A percentile compares a stretch with the other conserved stretches of the same genome.
These are phyloP conservation scores for Lampris megalopsis DNA, from an alignment of 2,113 vertebrate genomes.

Conservation along the genomic window DNA sequence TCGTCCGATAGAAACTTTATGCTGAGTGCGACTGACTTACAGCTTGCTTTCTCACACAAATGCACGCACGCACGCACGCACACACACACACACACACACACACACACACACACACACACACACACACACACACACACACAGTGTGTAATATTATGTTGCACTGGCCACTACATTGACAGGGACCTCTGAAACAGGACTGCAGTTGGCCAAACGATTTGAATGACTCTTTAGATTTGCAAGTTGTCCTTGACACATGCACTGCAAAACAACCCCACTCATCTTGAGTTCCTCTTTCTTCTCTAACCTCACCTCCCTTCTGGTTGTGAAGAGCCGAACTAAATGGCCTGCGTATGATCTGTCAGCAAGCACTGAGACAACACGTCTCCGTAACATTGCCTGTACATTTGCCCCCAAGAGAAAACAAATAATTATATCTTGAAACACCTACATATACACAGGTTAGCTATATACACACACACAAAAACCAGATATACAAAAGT, in stretches of 20 bases:
- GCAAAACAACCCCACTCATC: neutral
- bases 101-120: no score
- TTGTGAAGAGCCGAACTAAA: conserved; percentile 29
- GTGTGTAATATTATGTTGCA: neutral
- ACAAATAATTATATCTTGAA: conserved; percentile 11
- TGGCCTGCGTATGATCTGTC: conserved; percentile 62
- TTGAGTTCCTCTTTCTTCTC: neutral
- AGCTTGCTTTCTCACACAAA: no score
- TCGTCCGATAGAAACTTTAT: no score
- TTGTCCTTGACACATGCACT: neutral
- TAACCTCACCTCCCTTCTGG: conserved; percentile 3
- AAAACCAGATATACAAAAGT: neutral
- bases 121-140: no score
- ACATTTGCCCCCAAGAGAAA: conserved; percentile 7
- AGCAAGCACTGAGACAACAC: conserved; percentile 47
- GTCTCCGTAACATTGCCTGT: neutral
- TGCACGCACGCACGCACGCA: no score
- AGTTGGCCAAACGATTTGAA: neutral
- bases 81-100: no score
- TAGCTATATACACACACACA: conserved; percentile 15
- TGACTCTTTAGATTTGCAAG: neutral
- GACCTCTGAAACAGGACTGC: neutral
- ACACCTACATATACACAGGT: conserved; percentile 17
- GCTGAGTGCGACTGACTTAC: no score
- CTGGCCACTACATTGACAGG: neutral